phyloP scores from a whole-genome alignment of 2,797 vertebrate species.

The Megalops cyprinoides region DNA sequence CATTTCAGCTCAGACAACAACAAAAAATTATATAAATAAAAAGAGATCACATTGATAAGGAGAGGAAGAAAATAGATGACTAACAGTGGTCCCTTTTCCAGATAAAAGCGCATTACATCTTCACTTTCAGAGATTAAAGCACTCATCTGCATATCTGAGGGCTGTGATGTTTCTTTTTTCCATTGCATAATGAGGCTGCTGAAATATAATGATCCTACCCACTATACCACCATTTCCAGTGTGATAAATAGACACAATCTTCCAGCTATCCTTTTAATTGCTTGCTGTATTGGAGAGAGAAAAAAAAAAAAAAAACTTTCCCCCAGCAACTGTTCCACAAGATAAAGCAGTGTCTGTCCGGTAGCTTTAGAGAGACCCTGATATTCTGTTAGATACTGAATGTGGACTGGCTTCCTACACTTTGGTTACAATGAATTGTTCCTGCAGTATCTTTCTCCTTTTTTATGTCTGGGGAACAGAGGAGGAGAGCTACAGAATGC shows the following conservation, averaged over 20 bases:
- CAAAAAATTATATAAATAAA: background rate
- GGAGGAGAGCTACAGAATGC: background rate
- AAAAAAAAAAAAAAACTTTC: constrained; percentile 26
- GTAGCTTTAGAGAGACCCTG: background rate
- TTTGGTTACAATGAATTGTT: background rate
- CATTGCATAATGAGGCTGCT: constrained; percentile 33
- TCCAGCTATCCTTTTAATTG: constrained; percentile 59
- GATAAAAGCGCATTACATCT: constrained; percentile 39
- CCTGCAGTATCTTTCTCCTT: background rate
- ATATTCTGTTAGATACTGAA: background rate
- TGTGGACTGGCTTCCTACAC: background rate
- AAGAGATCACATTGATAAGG: constrained; percentile 6
- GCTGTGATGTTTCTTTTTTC: constrained; percentile 25
- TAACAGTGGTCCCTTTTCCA: constrained; percentile 17
- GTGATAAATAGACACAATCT: constrained; percentile 52
- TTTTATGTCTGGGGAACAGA: background rate
- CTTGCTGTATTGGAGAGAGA: constrained; percentile 43
- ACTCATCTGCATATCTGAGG: constrained; percentile 46
- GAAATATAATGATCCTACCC: constrained; percentile 55
- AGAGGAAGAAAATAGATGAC: background rate
- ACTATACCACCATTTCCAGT: constrained; percentile 51
- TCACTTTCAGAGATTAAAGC: constrained; percentile 26
- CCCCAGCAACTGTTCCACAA: constrained; percentile 52
- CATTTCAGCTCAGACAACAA: background rate
- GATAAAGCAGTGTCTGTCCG: constrained; percentile 49